Evolutionary conservation across 2,888 invertebrate species (phyloP), one percentile per base, ranked within the genome.

Genomic region (Colostygia pectinataria): DNA sequence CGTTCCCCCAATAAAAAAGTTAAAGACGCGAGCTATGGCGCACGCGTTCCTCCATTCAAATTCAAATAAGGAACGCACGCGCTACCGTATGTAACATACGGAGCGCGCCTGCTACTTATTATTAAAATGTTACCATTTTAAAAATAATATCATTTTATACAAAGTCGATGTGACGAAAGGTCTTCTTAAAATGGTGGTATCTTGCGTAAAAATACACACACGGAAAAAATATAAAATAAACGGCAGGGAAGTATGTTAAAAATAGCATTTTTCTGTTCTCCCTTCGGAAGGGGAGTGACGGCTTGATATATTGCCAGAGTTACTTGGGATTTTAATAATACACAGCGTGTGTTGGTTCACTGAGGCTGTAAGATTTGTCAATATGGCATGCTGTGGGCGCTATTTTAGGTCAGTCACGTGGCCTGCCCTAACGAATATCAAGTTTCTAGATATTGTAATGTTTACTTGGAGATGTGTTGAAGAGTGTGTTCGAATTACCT

Each of bases 251-350:
- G 85, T 81, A 80, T 84, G 83, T 86, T 85, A 81, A 88, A 90
- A 89, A 89, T 89, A 90, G 89, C 74, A 73, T 64, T 62, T 47
- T 52, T 42, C 28, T 27, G 37, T 61, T 71, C 74, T 80, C 83
- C 86, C 83, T 83, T 83, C 79, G 75, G 71, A 74, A 71, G 80
- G 83, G 85, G 85, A 83, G 81, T 80, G 74, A 79, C 77, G 72
- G 77, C 75, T 83, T 89, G 89, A 89, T 89, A 81, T 89, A 89
- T 89, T 78, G 74, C 74, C 64, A 78, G 84, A 74, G 87, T 90
- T 88, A 86, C 82, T 81, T 77, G 74, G 88, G 89, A 88, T 88
- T 88, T 87, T 88, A 86, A 89, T 89, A 89, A 88, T 85, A 83
- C 83, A 78, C 83, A 76, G 66, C 79, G 80, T 83, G 83, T 90